phyloP scores from a whole-genome alignment of 2,113 vertebrate genomes.

The Nothobranchius kuhntae region DNA sequence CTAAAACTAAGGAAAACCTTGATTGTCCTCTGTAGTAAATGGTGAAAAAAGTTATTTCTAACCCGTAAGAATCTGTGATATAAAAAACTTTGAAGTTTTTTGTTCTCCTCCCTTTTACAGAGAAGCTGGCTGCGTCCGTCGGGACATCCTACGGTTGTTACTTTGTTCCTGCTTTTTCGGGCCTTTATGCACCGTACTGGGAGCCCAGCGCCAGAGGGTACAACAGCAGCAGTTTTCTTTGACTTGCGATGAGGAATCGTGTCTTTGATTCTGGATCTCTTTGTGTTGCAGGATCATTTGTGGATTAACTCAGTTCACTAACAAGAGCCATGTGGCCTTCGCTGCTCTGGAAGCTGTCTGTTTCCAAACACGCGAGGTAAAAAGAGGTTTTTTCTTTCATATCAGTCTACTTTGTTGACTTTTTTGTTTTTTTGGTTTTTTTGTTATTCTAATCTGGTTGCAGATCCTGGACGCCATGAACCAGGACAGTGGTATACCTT shows the following conservation, averaged over 20 bases:
- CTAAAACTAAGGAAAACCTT: no score
- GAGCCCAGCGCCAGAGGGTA: constrained; percentile 95
- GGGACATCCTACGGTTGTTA: constrained; percentile 95
- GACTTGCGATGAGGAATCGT: rapidly evolving
- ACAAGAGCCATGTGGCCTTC: constrained; percentile 90
- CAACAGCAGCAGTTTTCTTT: neutral
- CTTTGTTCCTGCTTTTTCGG: constrained; percentile 95
- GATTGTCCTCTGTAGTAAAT: no score
- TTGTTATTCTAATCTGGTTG: constrained; percentile 10
- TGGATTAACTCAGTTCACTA: constrained; percentile 95
- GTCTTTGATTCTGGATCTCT: neutral
- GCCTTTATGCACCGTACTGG: constrained; percentile 95
- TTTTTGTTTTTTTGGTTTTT: no score
- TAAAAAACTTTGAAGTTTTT: neutral
- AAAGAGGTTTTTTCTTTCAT: neutral
- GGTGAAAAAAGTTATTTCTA: no score
- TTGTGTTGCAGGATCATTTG: constrained; percentile 87
- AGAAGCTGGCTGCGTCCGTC: constrained; percentile 88
- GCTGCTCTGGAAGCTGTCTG: constrained; percentile 94
- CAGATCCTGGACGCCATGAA: constrained; percentile 96
- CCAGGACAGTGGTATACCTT: constrained; percentile 91
- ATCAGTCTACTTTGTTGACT: no score
- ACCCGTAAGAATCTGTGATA: neutral
- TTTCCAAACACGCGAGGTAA: constrained; percentile 92
- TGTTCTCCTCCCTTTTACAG: constrained; percentile 60